Evolutionary conservation across 2,113 vertebrate species (phyloP).

Genomic region (Cercocebus atys): DNA sequence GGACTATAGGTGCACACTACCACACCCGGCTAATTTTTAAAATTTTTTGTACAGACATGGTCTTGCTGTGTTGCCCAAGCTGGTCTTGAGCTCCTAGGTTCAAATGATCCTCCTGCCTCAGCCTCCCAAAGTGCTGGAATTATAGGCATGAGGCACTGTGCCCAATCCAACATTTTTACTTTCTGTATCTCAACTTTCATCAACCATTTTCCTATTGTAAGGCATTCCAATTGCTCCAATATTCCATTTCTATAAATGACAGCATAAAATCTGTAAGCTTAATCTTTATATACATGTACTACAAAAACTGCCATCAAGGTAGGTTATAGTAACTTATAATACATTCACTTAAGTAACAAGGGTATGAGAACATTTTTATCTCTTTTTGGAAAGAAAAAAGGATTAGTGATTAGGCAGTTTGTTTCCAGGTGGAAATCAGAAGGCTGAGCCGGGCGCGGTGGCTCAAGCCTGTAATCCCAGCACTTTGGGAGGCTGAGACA

Average conservation of each 20-base stretch:
- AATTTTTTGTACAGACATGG: no score
- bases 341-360: slow-evolving; percentile 28
- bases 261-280: slow-evolving; percentile 14
- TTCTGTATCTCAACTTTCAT: neutral
- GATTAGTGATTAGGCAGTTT: neutral
- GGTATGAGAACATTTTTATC: neutral
- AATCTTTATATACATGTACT: neutral
- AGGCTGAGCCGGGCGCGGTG: neutral
- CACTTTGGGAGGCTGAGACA: no score
- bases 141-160: no score
- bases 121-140: no score
- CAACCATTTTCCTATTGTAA: neutral
- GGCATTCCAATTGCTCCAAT: neutral
- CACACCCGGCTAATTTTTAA: no score
- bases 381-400: slow-evolving; percentile 28
- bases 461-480: no score
- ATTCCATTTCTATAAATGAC: neutral
- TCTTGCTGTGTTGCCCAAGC: no score
- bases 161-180: neutral
- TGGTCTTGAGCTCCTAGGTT: no score
- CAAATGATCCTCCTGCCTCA: no score
- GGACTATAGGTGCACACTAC: no score
- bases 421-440: neutral
- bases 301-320: slow-evolving; percentile 27
- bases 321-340: neutral